Base-by-base conservation (phyloP, 2,888 invertebrate species). In the Trilocha varians region DNA sequence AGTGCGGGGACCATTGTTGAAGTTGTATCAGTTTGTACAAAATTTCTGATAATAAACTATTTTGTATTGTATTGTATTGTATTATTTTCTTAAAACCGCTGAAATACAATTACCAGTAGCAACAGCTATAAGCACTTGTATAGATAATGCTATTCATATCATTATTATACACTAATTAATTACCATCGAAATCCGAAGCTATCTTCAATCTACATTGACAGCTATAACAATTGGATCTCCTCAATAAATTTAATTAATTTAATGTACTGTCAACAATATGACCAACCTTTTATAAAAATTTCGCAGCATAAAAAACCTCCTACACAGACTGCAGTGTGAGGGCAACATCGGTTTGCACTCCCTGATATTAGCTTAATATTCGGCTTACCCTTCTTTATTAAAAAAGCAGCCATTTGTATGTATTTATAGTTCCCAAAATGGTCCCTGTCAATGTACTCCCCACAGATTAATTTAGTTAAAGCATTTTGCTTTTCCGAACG, bases 301-400 rank as follows among this genome's bases (percentile, higher is more conserved):
- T 65, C 57, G 54, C 55, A 52, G 54, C 65, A 69, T 70, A 80
- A 80, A 78, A 78, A 76, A 66, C 48, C 49, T 55, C 54, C 46
- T 65, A 60, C 61, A 49, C 55, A 58, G 65, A 64, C 61, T 67
- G 58, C 70, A 55, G 62, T 62, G 65, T 47, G 67, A 69, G 78
- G 73, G 79, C 70, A 72, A 84, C 84, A 85, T 78, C 64, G 78
- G 80, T 83, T 83, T 82, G 83, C 84, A 84, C 84, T 85, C 74
- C 69, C 64, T 70, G 70, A 78, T 84, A 84, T 84, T 80, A 72
- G 72, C 56, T 79, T 82, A 83, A 84, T 84, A 84, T 82, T 76
- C 80, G 72, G 67, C 73, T 68, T 72, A 77, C 82, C 85, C 83
- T 70, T 70, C 64, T 70, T 68, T 79, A 84, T 83, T 83, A 84